These are phyloP conservation scores for Galeopsomyia nigrocyanea DNA, from an alignment of 2,888 invertebrate species.

Conservation along the genomic window DNA sequence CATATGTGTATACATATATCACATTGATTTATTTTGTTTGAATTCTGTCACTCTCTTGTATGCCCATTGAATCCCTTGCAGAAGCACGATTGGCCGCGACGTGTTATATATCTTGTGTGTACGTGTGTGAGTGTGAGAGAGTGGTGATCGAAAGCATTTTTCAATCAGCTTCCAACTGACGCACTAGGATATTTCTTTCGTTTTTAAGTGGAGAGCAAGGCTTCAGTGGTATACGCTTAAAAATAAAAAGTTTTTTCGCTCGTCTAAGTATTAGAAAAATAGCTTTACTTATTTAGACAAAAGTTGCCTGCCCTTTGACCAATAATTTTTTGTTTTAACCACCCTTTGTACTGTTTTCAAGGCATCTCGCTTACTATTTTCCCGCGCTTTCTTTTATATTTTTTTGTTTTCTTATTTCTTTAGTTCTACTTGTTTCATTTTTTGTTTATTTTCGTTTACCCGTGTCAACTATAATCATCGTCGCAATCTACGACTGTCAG, in stretches of 20 bases:
- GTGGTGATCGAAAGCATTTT: constrained; percentile 40
- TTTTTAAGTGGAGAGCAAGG: constrained; percentile 66
- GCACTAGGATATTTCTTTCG: constrained; percentile 53
- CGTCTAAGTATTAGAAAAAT: constrained; percentile 66
- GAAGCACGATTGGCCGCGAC: constrained; percentile 61
- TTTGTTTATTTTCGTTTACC: constrained; percentile 22
- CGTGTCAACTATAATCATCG: background rate
- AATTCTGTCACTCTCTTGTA: constrained; percentile 58
- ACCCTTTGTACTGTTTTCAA: constrained; percentile 70
- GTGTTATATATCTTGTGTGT: constrained; percentile 32
- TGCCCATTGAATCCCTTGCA: constrained; percentile 68
- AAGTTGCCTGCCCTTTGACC: constrained; percentile 69
- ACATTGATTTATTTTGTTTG: constrained; percentile 52
- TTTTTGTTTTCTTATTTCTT: constrained; percentile 10
- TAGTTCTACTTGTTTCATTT: constrained; percentile 15
- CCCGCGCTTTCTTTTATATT: constrained; percentile 59
- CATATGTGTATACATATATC: constrained; percentile 52
- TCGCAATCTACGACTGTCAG: background rate
- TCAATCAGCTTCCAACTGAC: constrained; percentile 42
- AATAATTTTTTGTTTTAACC: constrained; percentile 62
- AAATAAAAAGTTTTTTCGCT: constrained; percentile 60
- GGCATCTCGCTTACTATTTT: constrained; percentile 69
- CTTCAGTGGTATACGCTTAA: constrained; percentile 64
- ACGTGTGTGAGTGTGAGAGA: constrained; percentile 25
- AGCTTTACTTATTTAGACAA: constrained; percentile 68